phyloP scores from a whole-genome alignment of 2,888 invertebrate species.

The Lycophotia porphyrea region DNA sequence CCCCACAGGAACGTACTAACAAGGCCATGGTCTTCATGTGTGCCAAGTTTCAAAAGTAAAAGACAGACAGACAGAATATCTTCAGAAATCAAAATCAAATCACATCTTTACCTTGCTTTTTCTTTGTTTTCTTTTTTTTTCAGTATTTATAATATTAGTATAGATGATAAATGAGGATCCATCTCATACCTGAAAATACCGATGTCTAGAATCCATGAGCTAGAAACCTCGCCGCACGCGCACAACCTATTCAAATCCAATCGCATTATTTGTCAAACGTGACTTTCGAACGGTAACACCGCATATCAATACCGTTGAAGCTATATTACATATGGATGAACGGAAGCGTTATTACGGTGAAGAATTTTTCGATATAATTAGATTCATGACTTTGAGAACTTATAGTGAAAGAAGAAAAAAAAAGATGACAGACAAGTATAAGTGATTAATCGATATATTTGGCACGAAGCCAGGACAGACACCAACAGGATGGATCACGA shows the following conservation, averaged over 20 bases:
- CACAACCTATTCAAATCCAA: slow-evolving; percentile 28
- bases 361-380: slow-evolving; percentile 43
- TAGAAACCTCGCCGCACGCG: slow-evolving; percentile 22
- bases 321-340: slow-evolving; percentile 31
- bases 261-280: slow-evolving; percentile 47
- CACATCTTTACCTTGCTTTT: no score
- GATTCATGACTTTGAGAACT: background rate
- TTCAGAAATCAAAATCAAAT: no score
- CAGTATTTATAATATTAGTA: no score
- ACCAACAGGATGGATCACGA: background rate
- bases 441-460: background rate
- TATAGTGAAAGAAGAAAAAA: background rate
- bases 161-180: background rate
- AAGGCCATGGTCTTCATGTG: background rate
- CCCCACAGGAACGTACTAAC: background rate
- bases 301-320: slow-evolving; percentile 50
- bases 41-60: background rate
- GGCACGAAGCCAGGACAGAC: background rate
- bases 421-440: background rate
- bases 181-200: slow-evolving; percentile 21
- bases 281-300: slow-evolving; percentile 38
- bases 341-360: slow-evolving; percentile 50
- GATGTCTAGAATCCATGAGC: slow-evolving; percentile 11
- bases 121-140: no score
- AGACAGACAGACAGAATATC: background rate